Base-by-base conservation (phyloP, 1,140 invertebrate species). In the Drosophila hydei region DNA sequence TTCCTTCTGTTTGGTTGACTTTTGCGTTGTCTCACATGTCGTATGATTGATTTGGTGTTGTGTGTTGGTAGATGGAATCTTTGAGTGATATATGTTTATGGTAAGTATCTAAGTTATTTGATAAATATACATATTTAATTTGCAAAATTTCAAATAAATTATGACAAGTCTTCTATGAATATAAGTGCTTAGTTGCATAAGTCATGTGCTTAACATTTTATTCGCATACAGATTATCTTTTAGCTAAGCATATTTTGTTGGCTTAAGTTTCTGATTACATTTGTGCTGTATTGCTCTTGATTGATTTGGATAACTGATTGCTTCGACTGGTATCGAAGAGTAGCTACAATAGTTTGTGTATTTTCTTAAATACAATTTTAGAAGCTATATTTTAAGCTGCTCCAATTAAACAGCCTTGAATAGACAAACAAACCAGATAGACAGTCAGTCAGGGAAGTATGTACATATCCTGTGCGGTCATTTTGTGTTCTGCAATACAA, bases 11-110 rank as follows among this genome's bases (percentile, higher is more conserved):
- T 42, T 16, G 38, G 63, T 69, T 76, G 64, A 25, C 64, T 48
- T 67, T 72, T 52, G 58, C 77, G 43, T 33, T 71, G 77, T 43
- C 58, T 51, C 73, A 77, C 65, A 74, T 74, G 72, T 80, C 65
- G 81, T 85, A 77, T 87, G 69, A 80, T 85, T 87, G 77, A 85
- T 87, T 85, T 4, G 14, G n/a, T 42, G 14, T 9, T 18, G 27
- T 25, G 16, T 18, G 0, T 14, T n/a, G n/a, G n/a, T n/a, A n/a
- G n/a, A n/a, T n/a, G n/a, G n/a, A n/a, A n/a, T n/a, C n/a, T n/a
- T n/a, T n/a, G n/a, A n/a, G n/a, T n/a, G n/a, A n/a, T n/a, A n/a
- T n/a, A n/a, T n/a, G n/a, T n/a, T n/a, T n/a, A n/a, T n/a, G n/a
- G n/a, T n/a, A n/a, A n/a, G n/a, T n/a, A n/a, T n/a, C n/a, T n/a